Conservation (phyloP, 2,797 vertebrate species). For the Esox masquinongy region DNA sequence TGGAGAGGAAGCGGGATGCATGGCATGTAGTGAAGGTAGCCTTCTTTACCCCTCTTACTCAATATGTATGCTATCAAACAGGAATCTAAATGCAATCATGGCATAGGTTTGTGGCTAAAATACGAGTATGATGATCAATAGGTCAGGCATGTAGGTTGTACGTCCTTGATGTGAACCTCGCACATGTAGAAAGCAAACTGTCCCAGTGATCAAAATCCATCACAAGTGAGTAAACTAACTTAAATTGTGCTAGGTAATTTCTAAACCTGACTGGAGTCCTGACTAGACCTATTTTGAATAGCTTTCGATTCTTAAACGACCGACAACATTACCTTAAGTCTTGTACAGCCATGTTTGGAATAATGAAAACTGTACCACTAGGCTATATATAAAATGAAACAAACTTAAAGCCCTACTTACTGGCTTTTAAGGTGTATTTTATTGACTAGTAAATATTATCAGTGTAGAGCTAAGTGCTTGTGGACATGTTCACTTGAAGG, state of each 20-base stretch:
- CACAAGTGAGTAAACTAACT: not conserved
- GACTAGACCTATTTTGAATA: not conserved
- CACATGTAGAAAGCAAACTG: not conserved
- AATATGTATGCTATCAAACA: not conserved
- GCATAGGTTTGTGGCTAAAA: not conserved
- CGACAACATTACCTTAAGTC: not conserved
- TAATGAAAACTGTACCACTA: not conserved
- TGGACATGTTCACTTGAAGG: conserved; percentile 3
- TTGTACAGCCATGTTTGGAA: not conserved
- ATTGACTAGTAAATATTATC: not conserved
- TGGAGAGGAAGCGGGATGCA: conserved; percentile 43
- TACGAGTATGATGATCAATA: not conserved
- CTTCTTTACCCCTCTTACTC: not conserved
- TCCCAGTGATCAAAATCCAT: not conserved
- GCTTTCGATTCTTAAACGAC: not conserved
- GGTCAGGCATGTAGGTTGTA: not conserved
- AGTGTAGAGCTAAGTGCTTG: conserved; percentile 2
- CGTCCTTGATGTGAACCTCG: not conserved
- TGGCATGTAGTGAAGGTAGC: conserved; percentile 52
- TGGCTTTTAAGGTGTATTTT: conserved; percentile 5
- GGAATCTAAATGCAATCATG: not conserved
- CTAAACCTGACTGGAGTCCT: not conserved
- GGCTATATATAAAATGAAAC: not conserved
- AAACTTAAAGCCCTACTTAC: not conserved
- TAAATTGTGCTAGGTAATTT: not conserved